These are phyloP conservation scores for Muricea muricata DNA, from an alignment of 92 coral and sea anemone species.

Conservation along the genomic window DNA sequence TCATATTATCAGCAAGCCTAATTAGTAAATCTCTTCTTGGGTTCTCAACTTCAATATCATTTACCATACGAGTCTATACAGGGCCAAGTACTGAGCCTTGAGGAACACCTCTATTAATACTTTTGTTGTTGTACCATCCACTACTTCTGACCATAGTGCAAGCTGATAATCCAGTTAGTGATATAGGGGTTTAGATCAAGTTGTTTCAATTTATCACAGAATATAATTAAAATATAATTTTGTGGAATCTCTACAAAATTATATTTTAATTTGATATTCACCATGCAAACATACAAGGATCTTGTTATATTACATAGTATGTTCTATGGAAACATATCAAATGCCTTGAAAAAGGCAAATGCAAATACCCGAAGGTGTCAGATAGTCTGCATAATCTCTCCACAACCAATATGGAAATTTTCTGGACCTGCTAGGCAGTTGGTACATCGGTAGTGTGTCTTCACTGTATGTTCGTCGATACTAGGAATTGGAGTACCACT, in stretches of 20 bases:
- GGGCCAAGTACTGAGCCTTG: too few relatives aligned
- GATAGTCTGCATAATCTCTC: conserved; percentile 55
- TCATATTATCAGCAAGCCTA: conserved; percentile 38
- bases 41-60: conserved; percentile 37
- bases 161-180: conserved; percentile 40
- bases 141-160: conserved; percentile 37
- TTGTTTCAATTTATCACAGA: conserved; percentile 32
- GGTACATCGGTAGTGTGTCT: conserved; percentile 27
- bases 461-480: conserved; percentile 18
- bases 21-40: conserved; percentile 1
- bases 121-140: conserved; percentile 44
- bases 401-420: conserved; percentile 68
- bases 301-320: too few relatives aligned
- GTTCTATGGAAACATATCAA: conserved; percentile 56
- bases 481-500: conserved; percentile 43
- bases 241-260: too few relatives aligned
- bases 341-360: conserved; percentile 57
- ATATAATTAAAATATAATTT: too few relatives aligned
- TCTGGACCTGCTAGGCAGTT: conserved; percentile 66
- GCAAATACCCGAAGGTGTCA: conserved; percentile 60
- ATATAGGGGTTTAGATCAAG: conserved; percentile 14
- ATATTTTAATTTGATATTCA: too few relatives aligned
- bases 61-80: conserved; percentile 45
- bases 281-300: too few relatives aligned
- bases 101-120: neutral